These are phyloP conservation scores for Montipora efflorescens DNA, from an alignment of 64 coral and sea anemone species.

Conservation along the genomic window DNA sequence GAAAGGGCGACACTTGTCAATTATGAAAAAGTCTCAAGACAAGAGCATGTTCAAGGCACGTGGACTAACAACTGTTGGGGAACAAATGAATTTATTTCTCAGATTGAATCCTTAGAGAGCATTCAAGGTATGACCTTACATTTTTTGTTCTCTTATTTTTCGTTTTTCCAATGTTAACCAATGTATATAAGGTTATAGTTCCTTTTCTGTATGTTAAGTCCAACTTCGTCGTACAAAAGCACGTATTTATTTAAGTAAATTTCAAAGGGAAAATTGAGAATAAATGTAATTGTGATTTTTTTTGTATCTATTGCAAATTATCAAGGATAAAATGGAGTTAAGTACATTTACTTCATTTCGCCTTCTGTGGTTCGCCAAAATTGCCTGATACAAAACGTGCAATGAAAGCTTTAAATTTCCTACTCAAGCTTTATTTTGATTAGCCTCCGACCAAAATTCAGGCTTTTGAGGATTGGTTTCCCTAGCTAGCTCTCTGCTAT, in stretches of 20 bases:
- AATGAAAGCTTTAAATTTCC: too few relatives aligned
- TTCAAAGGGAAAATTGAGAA: not conserved
- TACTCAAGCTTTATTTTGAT: too few relatives aligned
- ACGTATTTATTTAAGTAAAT: not conserved
- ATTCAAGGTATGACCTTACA: slow-evolving; percentile 15
- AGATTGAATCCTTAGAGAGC: slow-evolving; percentile 21
- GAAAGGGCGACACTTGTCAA: slow-evolving; percentile 11
- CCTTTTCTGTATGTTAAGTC: not conserved
- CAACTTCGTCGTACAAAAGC: slow-evolving; percentile 8
- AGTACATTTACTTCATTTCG: slow-evolving; percentile 2
- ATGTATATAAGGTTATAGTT: not conserved
- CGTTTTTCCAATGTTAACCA: too few relatives aligned
- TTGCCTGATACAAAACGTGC: too few relatives aligned
- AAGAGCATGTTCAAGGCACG: slow-evolving; percentile 9
- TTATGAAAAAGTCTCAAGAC: slow-evolving; percentile 18
- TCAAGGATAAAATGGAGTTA: slow-evolving; percentile 1
- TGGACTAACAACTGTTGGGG: slow-evolving; percentile 20
- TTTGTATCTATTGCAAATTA: not conserved
- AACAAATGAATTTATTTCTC: slow-evolving; percentile 13
- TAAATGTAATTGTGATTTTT: not conserved
- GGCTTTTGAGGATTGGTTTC: too few relatives aligned
- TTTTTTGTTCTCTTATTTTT: not conserved
- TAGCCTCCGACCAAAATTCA: too few relatives aligned
- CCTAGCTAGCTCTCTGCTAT: too few relatives aligned
- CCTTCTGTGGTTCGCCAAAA: not conserved